Conservation (phyloP, 2,113 vertebrate genomes). For the Sphaerodactylus townsendi region DNA sequence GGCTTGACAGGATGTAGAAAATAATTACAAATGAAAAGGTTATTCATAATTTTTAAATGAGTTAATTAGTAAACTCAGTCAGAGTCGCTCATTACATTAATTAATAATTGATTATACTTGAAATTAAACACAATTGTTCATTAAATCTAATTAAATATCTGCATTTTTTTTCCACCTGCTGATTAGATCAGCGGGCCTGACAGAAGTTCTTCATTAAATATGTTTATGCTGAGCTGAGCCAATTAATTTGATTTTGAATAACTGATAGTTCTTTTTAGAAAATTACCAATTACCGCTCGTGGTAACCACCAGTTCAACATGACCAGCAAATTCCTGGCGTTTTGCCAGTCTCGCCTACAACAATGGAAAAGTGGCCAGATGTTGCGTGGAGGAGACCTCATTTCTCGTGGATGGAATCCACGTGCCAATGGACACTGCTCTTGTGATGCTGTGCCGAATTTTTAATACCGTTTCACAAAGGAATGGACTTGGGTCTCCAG, state of each 20-base stretch:
- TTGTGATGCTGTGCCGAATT: background rate
- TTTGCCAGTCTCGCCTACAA: conserved; percentile 52
- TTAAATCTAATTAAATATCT: conserved; percentile 97
- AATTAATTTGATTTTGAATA: conserved; percentile 82
- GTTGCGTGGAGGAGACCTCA: background rate
- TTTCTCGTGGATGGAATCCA: background rate
- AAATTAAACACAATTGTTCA: conserved; percentile 99
- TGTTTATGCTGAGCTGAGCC: conserved; percentile 83
- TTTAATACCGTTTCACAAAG: background rate
- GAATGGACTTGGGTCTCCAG: too few relatives aligned
- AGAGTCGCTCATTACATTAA: conserved; percentile 91
- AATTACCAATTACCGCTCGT: conserved; percentile 82
- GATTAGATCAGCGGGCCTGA: conserved; percentile 86
- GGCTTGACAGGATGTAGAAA: conserved; percentile 77
- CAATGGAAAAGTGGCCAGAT: background rate
- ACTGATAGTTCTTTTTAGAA: conserved; percentile 74
- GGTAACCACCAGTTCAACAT: conserved; percentile 79
- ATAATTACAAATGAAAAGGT: conserved; percentile 90
- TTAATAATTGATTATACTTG: conserved; percentile 98
- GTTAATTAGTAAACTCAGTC: conserved; percentile 94
- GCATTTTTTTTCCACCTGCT: conserved; percentile 75
- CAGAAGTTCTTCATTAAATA: conserved; percentile 82
- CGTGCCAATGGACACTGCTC: background rate
- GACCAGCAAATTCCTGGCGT: conserved; percentile 63
- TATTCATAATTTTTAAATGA: conserved; percentile 95